These are phyloP conservation scores for Lucinisca nassula DNA, from an alignment of 2,888 invertebrate genomes.

Conservation along the genomic window DNA sequence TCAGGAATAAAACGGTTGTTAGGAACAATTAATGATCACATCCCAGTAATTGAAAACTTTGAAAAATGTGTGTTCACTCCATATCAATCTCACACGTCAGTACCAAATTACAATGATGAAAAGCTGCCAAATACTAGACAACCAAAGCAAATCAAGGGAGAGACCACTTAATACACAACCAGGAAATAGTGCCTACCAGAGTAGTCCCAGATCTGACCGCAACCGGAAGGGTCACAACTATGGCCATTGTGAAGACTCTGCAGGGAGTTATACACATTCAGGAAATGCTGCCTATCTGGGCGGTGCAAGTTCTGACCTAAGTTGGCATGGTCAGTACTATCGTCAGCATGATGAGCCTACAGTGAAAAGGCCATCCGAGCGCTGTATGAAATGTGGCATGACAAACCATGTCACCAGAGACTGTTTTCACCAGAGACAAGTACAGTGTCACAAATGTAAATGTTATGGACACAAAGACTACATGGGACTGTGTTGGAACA, in stretches of 20 bases:
- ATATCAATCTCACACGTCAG: not conserved
- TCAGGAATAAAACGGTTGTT: not conserved
- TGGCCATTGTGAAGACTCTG: not conserved
- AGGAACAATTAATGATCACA: not conserved
- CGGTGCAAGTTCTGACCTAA: not conserved
- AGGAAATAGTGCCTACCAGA: no score
- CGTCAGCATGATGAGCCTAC: not conserved
- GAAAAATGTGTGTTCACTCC: not conserved
- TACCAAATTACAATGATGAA: not conserved
- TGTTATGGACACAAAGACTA: slow-evolving; percentile 8
- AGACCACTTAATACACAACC: no score
- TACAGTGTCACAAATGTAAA: not conserved
- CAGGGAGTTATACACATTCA: not conserved
- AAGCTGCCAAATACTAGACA: not conserved
- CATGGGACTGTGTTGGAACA: slow-evolving; percentile 2
- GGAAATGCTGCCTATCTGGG: not conserved
- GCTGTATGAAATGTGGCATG: slow-evolving; percentile 8
- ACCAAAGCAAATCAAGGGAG: not conserved
- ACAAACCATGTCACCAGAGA: slow-evolving; percentile 2
- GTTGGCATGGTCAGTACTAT: no score
- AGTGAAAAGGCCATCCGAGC: not conserved
- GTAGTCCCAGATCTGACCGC: no score
- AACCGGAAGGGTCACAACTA: not conserved
- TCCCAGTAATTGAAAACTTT: not conserved
- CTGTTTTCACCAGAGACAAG: slow-evolving; percentile 4